Evolutionary conservation across 2,797 vertebrate species (phyloP).

Genomic region (Alectoris magna): DNA sequence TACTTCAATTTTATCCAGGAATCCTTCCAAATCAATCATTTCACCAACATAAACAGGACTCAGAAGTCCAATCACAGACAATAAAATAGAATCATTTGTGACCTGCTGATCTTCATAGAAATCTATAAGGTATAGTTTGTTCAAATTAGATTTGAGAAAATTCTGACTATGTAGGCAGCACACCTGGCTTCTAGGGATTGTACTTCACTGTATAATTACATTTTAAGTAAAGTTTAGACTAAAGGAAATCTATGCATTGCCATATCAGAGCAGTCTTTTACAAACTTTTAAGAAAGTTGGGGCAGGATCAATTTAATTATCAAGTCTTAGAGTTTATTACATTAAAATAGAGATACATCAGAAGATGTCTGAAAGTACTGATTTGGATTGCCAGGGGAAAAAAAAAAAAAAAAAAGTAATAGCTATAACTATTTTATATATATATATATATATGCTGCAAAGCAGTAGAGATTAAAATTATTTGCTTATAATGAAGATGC

Average conservation of each 20-base stretch:
- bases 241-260: not conserved
- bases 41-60: not conserved
- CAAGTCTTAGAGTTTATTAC: not conserved
- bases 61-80: not conserved
- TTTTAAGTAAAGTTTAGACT: not conserved
- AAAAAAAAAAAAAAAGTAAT: not conserved
- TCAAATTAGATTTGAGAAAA: not conserved
- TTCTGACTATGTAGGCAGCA: rapidly evolving
- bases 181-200: not conserved
- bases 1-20: not conserved
- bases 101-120: not conserved
- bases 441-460: not conserved
- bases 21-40: not conserved
- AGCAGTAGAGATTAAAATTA: not conserved
- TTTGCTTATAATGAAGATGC: not conserved
- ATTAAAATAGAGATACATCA: not conserved
- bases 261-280: not conserved
- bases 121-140: not conserved
- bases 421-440: not conserved
- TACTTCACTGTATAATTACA: not conserved
- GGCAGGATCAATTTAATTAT: not conserved
- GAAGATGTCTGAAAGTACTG: not conserved
- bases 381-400: not conserved
- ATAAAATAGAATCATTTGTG: not conserved
- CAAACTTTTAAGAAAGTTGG: not conserved